Evolutionary conservation across 1,140 invertebrate species (phyloP), one percentile per base, ranked within the genome.

Genomic region (Argopecten irradians): DNA sequence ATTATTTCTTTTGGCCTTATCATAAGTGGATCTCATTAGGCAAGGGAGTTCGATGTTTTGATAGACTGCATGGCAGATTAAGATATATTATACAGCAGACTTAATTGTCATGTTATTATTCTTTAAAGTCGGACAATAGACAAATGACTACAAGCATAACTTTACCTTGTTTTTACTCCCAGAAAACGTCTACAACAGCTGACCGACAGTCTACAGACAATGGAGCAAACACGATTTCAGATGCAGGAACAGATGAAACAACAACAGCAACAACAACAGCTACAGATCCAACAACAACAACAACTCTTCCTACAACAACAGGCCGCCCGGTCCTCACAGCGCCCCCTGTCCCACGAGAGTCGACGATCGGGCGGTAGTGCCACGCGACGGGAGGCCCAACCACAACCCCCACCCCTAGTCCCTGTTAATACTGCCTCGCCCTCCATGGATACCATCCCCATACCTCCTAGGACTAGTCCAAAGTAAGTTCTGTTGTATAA

Each of bases 171-270:
- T 87, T 35, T 41, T 34, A 1, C 55, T 82, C 82, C 16, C 87
- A 94, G 93, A 82, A 92, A 92, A 36, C 89, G 93, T 0, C 89
- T 94, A 13, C 91, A 93, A 84, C 92, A 93, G 34, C 87, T 94
- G 19, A 88, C 91, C 71, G 90, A 91, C 19, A 93, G 89, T 46
- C 71, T 94, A 33, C 88, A 92, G 41, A 34, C 87, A 22, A 90
- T 93, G 92, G 90, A 93, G 84, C 86, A 89, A 34, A 86, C 90
- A 32, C 88, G 90, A 16, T 36, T 85, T 16, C 36, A 88, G 35
- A 86, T 89, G 41, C 83, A 87, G 0, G 90, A 89, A 46, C 89
- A 91, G 36, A 34, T 86, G 43, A 83, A 90, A 82, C 34, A 35
- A 82, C 82, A 88, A n/a, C 82, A 88, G 28, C 90, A 91, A 87